Conservation (phyloP, 1,140 invertebrate species). For the Pseudoatta argentina region DNA sequence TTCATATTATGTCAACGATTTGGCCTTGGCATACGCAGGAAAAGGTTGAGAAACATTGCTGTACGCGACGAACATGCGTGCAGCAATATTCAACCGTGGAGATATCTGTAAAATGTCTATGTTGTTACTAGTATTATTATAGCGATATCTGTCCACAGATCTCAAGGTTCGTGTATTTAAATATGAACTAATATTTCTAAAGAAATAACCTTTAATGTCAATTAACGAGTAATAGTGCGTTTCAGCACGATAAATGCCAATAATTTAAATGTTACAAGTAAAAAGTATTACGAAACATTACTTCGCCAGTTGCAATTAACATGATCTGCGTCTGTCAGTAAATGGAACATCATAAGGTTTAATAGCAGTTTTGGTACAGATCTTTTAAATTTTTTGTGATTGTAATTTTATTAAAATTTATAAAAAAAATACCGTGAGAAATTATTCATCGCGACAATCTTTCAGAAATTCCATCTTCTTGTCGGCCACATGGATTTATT, state of each 20-base stretch:
- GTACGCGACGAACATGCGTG: slow-evolving; percentile 47
- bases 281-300: slow-evolving; percentile 25
- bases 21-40: slow-evolving; percentile 66
- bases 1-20: slow-evolving; percentile 64
- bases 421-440: not conserved
- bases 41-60: slow-evolving; percentile 63
- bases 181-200: slow-evolving; percentile 58
- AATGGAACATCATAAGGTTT: not conserved
- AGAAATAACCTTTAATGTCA: not conserved
- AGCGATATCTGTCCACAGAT: slow-evolving; percentile 41
- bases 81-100: slow-evolving; percentile 45
- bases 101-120: slow-evolving; percentile 39
- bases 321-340: not conserved
- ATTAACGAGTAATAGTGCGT: slow-evolving; percentile 11
- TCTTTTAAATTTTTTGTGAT: not conserved
- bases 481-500: slow-evolving; percentile 70
- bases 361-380: not conserved
- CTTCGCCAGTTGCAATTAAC: not conserved
- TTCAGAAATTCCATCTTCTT: slow-evolving; percentile 42
- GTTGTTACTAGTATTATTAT: slow-evolving; percentile 58
- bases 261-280: slow-evolving; percentile 19
- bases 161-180: slow-evolving; percentile 25
- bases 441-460: not conserved
- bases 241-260: not conserved
- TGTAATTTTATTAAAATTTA: slow-evolving; percentile 1